A percentile compares a stretch with the other conserved stretches of the same genome.
These are phyloP conservation scores for Gastracanthus pulcherrimus DNA, from an alignment of 2,888 invertebrate species.

Conservation along the genomic window DNA sequence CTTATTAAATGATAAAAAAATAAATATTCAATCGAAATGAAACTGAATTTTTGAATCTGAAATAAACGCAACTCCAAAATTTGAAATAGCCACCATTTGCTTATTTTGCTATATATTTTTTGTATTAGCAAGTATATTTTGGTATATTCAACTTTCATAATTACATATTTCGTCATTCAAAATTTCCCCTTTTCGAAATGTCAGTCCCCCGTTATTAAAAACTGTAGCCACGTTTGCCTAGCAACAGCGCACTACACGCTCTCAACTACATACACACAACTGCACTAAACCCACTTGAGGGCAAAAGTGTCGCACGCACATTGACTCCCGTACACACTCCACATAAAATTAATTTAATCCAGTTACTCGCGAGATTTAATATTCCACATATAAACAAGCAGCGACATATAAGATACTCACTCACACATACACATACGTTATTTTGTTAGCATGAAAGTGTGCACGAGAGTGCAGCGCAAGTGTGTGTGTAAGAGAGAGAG, in stretches of 20 bases:
- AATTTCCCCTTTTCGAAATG: too few species aligned
- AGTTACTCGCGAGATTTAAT: constrained; percentile 53
- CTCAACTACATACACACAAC: background rate
- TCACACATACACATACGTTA: constrained; percentile 19
- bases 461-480: background rate
- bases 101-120: too few species aligned
- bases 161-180: too few species aligned
- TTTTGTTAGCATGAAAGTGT: constrained; percentile 37
- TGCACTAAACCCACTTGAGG: background rate
- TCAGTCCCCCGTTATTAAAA: too few species aligned
- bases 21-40: too few species aligned
- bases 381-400: constrained; percentile 33
- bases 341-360: constrained; percentile 58
- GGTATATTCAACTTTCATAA: too few species aligned
- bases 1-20: too few species aligned
- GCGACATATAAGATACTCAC: constrained; percentile 6
- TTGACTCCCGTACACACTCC: constrained; percentile 36
- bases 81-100: too few species aligned
- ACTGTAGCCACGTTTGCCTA: constrained; percentile 15
- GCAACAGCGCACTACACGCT: too few species aligned
- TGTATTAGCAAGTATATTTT: too few species aligned
- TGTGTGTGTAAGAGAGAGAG: background rate
- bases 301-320: constrained; percentile 1
- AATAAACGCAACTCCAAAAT: too few species aligned
- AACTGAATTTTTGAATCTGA: too few species aligned